Conservation (phyloP, 2,888 invertebrate genomes). For the Catocala sponsa region DNA sequence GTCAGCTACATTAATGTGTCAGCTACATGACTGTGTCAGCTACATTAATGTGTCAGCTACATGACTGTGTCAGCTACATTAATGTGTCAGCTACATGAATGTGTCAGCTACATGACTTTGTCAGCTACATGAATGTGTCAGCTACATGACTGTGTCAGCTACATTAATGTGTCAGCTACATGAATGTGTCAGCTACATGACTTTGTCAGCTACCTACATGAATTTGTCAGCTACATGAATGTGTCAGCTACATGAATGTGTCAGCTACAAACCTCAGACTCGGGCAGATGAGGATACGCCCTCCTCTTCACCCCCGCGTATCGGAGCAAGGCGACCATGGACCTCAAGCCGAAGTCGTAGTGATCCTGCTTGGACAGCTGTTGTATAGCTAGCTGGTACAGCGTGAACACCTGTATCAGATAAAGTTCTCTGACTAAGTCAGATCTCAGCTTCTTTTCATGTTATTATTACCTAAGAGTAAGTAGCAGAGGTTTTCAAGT, state of each 20-base stretch:
- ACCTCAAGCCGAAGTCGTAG: conserved; percentile 96
- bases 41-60: background rate
- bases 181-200: background rate
- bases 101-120: background rate
- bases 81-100: no score
- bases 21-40: background rate
- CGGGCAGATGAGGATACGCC: conserved; percentile 90
- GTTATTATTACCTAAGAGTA: background rate
- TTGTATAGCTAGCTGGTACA: conserved; percentile 94
- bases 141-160: background rate
- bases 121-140: no score
- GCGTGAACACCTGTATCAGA: conserved; percentile 89
- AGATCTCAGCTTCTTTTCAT: no score
- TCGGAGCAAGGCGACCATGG: conserved; percentile 94
- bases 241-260: background rate
- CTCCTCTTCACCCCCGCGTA: conserved; percentile 95
- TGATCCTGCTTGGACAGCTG: conserved; percentile 96
- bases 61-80: background rate
- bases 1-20: background rate
- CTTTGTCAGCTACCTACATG: no score
- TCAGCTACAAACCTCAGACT: conserved; percentile 89
- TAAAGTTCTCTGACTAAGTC: no score
- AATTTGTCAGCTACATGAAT: background rate
- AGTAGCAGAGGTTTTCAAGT: background rate
- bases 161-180: no score